Evolutionary conservation across 2,888 invertebrate species (phyloP).

Genomic region (Gnatocerus cornutus): DNA sequence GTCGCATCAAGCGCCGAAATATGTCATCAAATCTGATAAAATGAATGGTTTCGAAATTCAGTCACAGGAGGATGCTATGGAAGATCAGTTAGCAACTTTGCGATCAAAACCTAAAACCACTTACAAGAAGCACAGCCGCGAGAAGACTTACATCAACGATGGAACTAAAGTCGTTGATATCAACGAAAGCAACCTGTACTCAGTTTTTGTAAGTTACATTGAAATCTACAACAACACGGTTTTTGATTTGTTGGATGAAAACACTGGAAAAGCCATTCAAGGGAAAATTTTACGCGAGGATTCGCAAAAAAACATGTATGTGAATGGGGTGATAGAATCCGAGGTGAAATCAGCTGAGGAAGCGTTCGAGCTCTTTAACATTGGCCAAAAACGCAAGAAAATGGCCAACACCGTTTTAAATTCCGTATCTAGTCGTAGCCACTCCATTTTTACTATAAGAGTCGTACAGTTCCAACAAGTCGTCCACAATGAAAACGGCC

Average conservation of each 20-base stretch:
- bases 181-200: slow-evolving; percentile 85
- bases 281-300: no score
- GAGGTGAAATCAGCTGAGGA: slow-evolving; percentile 97
- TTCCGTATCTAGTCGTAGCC: slow-evolving; percentile 96
- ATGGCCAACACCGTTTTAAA: slow-evolving; percentile 96
- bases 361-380: slow-evolving; percentile 91
- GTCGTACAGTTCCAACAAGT: slow-evolving; percentile 81
- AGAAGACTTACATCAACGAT: no score
- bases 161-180: slow-evolving; percentile 83
- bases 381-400: slow-evolving; percentile 90
- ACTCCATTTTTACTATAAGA: no score
- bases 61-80: no score
- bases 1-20: no score
- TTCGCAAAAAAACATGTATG: slow-evolving; percentile 91
- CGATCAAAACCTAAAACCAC: no score
- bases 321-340: slow-evolving; percentile 92
- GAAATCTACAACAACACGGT: slow-evolving; percentile 98
- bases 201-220: slow-evolving; percentile 93
- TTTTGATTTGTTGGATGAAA: slow-evolving; percentile 95
- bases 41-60: no score
- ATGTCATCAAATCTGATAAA: no score
- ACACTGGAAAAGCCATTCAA: slow-evolving; percentile 79
- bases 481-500: slow-evolving; percentile 72
- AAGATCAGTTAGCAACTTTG: no score
- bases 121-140: no score